Evolutionary conservation across 1,140 invertebrate genomes (phyloP), one percentile per base, ranked within the genome.

Genomic region (Drosophila auraria): DNA sequence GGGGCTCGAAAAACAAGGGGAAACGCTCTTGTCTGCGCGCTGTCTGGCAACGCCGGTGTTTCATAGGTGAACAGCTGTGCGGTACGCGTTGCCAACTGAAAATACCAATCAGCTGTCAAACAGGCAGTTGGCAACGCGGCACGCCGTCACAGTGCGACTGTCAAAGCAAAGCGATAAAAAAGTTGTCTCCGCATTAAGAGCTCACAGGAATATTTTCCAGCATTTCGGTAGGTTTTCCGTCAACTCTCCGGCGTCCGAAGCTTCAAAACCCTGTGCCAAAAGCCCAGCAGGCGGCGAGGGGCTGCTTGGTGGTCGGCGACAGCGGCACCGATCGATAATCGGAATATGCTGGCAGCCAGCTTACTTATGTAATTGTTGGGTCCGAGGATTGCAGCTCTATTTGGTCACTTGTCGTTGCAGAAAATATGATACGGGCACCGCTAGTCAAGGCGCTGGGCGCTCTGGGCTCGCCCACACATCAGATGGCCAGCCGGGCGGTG

Each of bases 361-460:
- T 63, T 70, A 91, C 89, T 91, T 91, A 91, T 91, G 89, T 91
- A 91, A 91, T 91, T 91, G 61, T 47, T 70, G 64, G 63, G 56
- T 58, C 38, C 20, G 44, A 36, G 47, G 45, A 73, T 61, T 74
- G 68, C 54, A 53, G 20, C 54, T 50, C 36, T 49, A 58, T 66
- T 64, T 80, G 49, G 62, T 81, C 56, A 77, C 59, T 76, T 63
- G 23, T 70, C 78, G 44, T 83, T 90, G 86, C 74, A 91, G 84
- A 80, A 86, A 92, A 92, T 80, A 92, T 92, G 91, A 91, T 92
- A 84, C 91, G 91, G 87, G 91, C 91, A 84, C 91, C 91, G 91
- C 87, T 92, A 77, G 82, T 91, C 64, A 92, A 92, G 79, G 91
- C 86, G 78, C 78, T 92, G 81, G 91, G 91, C 77, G 90, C 87